Evolutionary conservation across 2,888 invertebrate species (phyloP), one percentile per base, ranked within the genome.

Genomic region (Eilema caniola): DNA sequence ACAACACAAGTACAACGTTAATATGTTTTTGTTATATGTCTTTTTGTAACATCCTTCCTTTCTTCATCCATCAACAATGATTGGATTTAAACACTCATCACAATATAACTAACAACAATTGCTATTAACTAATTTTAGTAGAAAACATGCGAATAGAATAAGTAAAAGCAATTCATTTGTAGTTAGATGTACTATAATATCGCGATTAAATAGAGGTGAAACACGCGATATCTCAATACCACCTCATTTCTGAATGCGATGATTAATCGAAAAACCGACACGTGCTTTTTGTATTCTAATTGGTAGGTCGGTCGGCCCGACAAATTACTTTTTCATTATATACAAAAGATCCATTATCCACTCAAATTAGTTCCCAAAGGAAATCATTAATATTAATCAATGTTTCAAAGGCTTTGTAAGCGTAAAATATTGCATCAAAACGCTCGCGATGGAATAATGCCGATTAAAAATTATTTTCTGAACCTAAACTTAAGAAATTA

Each of bases 341-440:
- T 90, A 93, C 93, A 93, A 93, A 93, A 92, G 92, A 88, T 89
- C 93, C 92, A 94, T 94, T 94, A 93, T 93, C 90, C 92, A 93
- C 91, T 92, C 90, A 93, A 95, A 94, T 94, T 94, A 92, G 93
- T 90, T 92, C 86, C 86, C 87, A 79, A 85, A 87, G 89, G 89
- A 91, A 92, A 92, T 91, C 93, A 93, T 95, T 94, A 93, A 94
- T 95, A 91, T 93, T 93, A 93, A 93, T 94, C 93, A 92, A 88
- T 87, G 89, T 90, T 91, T 89, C 87, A 92, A 92, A 92, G 91
- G 89, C 85, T 88, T 83, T 76, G 67, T 71, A 73, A 71, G 72
- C 73, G 75, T 78, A 69, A 75, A 82, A 83, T 81, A 76, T 81
- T 31, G 72, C 68, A 69, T 71, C 67, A 68, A 66, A 75, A 73